Evolutionary conservation across 2,888 invertebrate genomes (phyloP).

Genomic region (Eubasilissa splendida): DNA sequence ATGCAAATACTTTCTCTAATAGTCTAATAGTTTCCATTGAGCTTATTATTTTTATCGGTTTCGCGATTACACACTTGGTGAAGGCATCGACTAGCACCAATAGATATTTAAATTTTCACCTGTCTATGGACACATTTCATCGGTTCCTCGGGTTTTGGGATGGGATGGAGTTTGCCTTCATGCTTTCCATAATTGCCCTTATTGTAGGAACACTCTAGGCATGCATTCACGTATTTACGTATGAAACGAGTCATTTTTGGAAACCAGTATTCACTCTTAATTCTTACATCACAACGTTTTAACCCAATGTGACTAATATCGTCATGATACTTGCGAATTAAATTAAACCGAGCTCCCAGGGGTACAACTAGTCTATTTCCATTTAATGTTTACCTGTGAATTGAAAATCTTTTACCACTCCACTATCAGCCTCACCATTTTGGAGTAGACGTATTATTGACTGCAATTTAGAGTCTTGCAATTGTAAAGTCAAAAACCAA

Average conservation of each 20-base stretch:
- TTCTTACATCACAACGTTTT: constrained; percentile 1
- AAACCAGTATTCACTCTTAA: not conserved
- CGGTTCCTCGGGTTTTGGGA: not conserved
- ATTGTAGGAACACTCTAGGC: not conserved
- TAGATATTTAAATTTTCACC: not conserved
- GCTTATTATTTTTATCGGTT: no score
- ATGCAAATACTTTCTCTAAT: no score
- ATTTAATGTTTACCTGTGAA: not conserved
- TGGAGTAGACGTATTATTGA: not conserved
- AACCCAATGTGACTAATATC: not conserved
- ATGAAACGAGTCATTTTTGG: not conserved
- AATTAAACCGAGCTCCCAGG: not conserved
- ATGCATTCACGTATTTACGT: not conserved
- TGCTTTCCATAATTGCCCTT: not conserved
- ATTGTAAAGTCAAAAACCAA: not conserved
- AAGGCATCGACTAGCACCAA: not conserved
- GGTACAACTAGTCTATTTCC: not conserved
- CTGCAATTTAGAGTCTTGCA: not conserved
- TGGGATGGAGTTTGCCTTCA: not conserved
- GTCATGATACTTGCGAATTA: not conserved
- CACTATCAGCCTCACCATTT: not conserved
- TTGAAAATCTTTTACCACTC: not conserved
- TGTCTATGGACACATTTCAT: not conserved
- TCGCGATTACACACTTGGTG: no score
- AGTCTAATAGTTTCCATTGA: no score